These are phyloP conservation scores for Triplophysa rosa DNA, from an alignment of 2,113 vertebrate genomes.

Conservation along the genomic window DNA sequence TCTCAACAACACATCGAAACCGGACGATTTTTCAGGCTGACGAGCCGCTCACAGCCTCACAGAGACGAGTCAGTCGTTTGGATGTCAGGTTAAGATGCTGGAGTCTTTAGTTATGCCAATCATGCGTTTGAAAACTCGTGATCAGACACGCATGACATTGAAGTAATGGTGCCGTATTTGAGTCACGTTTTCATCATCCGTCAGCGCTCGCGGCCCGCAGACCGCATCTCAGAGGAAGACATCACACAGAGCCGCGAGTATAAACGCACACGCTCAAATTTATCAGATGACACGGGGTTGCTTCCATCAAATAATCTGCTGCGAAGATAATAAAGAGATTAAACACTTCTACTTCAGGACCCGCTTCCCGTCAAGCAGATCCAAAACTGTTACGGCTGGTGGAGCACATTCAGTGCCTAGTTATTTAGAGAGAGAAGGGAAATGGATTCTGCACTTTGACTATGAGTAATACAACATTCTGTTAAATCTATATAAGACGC, in stretches of 20 bases:
- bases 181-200: conserved; percentile 18
- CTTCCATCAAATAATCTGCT: conserved; percentile 28
- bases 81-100: conserved; percentile 4
- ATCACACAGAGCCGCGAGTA: conserved; percentile 18
- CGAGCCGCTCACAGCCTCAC: neutral
- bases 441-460: conserved; percentile 55
- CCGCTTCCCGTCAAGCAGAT: conserved; percentile 29
- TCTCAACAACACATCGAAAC: conserved; percentile 2
- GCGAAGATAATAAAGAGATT: conserved; percentile 23
- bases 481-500: conserved; percentile 61
- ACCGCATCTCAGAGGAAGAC: conserved; percentile 21
- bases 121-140: conserved; percentile 12
- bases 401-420: conserved; percentile 41
- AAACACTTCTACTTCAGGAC: conserved; percentile 25
- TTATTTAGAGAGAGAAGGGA: conserved; percentile 52
- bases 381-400: conserved; percentile 43
- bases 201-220: neutral
- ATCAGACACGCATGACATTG: conserved; percentile 24
- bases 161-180: neutral
- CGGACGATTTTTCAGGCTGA: neutral
- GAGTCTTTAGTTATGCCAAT: conserved; percentile 18
- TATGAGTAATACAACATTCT: conserved; percentile 61
- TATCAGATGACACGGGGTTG: conserved; percentile 30
- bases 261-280: conserved; percentile 23
- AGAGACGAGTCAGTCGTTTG: neutral